Evolutionary conservation across 2,797 vertebrate genomes (phyloP).

Genomic region (Nannoperca obscura): DNA sequence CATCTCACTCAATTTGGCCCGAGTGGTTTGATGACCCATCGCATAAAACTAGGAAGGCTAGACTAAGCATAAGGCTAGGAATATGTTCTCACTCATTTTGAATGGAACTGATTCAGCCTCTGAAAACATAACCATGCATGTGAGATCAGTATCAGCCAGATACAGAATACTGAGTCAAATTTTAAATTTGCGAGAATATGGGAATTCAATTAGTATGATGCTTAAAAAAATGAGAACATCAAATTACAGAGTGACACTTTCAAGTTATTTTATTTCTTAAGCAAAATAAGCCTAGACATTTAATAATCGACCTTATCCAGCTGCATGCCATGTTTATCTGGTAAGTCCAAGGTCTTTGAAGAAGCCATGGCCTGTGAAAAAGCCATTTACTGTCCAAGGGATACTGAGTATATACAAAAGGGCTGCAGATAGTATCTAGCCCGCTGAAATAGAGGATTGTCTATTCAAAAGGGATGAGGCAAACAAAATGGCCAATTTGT

Average conservation of each 20-base stretch:
- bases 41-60: no score
- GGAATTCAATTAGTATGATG: neutral
- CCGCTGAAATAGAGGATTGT: conserved; percentile 63
- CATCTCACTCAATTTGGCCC: conserved; percentile 38
- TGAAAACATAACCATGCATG: neutral
- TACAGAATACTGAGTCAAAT: neutral
- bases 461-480: conserved; percentile 63
- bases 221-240: neutral
- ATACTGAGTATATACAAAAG: conserved; percentile 58
- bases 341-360: conserved; percentile 42
- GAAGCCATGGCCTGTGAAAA: conserved; percentile 66
- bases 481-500: conserved; percentile 78
- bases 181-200: neutral
- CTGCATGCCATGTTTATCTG: conserved; percentile 44
- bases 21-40: conserved; percentile 28
- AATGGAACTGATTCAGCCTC: neutral
- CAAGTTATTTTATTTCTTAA: neutral
- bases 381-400: conserved; percentile 70
- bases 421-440: conserved; percentile 64
- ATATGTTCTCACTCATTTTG: neutral
- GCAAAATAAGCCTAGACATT: conserved; percentile 33
- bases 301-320: conserved; percentile 22
- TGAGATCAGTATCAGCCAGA: neutral
- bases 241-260: neutral
- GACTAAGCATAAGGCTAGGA: conserved; percentile 18